Percentiles rank a stretch among this genome's conserved stretches.
These are phyloP conservation scores for Amyelois transitella DNA, from an alignment of 1,140 invertebrate genomes.

Conservation along the genomic window DNA sequence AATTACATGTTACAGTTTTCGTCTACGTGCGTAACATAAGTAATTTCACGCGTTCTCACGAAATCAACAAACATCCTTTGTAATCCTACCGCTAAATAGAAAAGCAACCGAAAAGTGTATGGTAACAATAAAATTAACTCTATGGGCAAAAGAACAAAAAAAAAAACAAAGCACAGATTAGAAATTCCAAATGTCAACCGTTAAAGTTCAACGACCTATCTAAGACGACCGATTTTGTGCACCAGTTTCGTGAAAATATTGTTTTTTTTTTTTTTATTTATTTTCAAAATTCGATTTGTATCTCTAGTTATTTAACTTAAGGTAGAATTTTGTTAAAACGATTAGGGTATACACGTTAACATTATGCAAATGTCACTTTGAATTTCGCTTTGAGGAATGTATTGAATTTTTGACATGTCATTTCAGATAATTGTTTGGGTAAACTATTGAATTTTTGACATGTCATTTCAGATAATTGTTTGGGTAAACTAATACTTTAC, in stretches of 20 bases:
- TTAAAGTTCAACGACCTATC: conserved; percentile 40
- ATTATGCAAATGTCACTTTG: background rate
- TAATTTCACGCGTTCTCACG: background rate
- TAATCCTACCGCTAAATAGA: background rate
- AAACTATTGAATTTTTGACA: background rate
- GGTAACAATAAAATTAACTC: conserved; percentile 8
- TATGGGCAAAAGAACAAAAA: conserved; percentile 20
- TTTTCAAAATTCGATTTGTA: background rate
- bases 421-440: background rate
- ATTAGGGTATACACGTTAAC: background rate
- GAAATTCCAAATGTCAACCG: conserved; percentile 36
- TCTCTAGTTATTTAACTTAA: background rate
- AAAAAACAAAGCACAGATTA: conserved; percentile 34
- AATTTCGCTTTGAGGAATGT: background rate
- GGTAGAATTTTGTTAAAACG: background rate
- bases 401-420: conserved; percentile 3
- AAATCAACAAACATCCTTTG: background rate
- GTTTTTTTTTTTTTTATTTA: too few species aligned
- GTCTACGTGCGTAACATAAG: background rate
- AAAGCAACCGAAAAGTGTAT: background rate
- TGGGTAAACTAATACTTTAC: background rate
- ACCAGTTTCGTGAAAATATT: conserved; percentile 41
- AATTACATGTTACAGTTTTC: background rate
- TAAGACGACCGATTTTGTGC: conserved; percentile 41
- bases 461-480: conserved; percentile 2